Evolutionary conservation across 1,140 invertebrate genomes (phyloP).

Genomic region (Sycobia sp.): DNA sequence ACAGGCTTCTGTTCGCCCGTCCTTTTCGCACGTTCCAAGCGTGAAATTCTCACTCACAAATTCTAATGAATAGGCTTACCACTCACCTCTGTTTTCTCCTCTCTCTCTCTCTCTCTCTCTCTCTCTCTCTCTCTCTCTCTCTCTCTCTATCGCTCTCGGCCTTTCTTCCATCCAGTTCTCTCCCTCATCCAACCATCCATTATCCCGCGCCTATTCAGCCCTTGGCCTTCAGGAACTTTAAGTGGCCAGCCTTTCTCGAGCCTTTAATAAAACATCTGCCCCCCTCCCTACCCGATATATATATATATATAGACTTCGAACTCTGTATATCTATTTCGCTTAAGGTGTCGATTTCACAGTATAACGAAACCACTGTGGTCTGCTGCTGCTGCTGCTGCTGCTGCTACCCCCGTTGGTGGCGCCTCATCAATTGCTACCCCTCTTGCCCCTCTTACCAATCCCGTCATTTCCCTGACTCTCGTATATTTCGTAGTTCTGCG

Average conservation of each 20-base stretch:
- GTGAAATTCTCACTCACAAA: too few relatives aligned
- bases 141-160: not conserved
- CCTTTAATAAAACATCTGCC: slow-evolving; percentile 17
- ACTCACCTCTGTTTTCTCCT: not conserved
- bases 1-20: too few relatives aligned
- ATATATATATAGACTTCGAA: too few relatives aligned
- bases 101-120: not conserved
- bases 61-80: not conserved
- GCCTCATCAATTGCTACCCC: slow-evolving; percentile 6
- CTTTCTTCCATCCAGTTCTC: not conserved
- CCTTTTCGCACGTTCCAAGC: too few relatives aligned
- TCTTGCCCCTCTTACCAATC: too few relatives aligned
- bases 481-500: too few relatives aligned
- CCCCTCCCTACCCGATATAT: not conserved
- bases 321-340: not conserved
- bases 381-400: too few relatives aligned
- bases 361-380: not conserved
- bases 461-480: not conserved
- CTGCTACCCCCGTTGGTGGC: not conserved
- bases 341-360: slow-evolving; percentile 3
- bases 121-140: not conserved
- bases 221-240: not conserved
- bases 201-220: not conserved
- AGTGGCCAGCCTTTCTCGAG: not conserved
- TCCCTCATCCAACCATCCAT: not conserved